Conservation (phyloP, 2,888 invertebrate species). For the Troides oblongomaculatus region DNA sequence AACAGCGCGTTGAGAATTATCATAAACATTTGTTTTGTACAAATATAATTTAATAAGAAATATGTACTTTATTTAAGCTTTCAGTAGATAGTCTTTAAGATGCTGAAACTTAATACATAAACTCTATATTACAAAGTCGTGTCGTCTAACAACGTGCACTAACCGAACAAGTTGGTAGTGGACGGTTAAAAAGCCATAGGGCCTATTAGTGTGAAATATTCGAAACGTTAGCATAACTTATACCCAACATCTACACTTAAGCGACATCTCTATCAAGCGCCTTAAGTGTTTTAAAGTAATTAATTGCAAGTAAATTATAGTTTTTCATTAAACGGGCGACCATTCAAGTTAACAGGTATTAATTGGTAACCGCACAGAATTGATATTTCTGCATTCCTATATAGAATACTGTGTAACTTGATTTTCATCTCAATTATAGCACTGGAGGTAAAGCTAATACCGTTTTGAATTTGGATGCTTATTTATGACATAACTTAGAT, state of each 20-base stretch:
- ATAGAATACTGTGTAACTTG: too few relatives aligned
- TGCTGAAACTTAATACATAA: neutral
- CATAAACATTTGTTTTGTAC: too few relatives aligned
- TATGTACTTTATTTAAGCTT: too few relatives aligned
- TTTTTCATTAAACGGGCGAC: conserved; percentile 9
- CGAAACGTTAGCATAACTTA: conserved; percentile 62
- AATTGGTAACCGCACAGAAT: too few relatives aligned
- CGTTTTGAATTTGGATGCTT: too few relatives aligned
- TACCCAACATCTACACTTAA: conserved; percentile 44
- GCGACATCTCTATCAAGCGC: conserved; percentile 53
- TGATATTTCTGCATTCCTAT: too few relatives aligned
- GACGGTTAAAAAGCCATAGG: conserved; percentile 43
- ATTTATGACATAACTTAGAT: too few relatives aligned
- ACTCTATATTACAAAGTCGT: conserved; percentile 1
- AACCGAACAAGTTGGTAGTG: conserved; percentile 43
- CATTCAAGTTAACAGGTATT: conserved; percentile 5
- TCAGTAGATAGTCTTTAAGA: too few relatives aligned
- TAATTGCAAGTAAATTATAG: conserved; percentile 33
- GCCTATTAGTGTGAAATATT: conserved; percentile 70
- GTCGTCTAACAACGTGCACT: conserved; percentile 11
- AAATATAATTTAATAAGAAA: too few relatives aligned
- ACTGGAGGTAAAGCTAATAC: too few relatives aligned
- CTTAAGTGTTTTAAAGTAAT: conserved; percentile 31
- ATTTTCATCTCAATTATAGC: too few relatives aligned
- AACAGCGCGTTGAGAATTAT: too few relatives aligned